Evolutionary conservation across 2,888 invertebrate genomes (phyloP).

Genomic region (Rhorus exstirpatorius): DNA sequence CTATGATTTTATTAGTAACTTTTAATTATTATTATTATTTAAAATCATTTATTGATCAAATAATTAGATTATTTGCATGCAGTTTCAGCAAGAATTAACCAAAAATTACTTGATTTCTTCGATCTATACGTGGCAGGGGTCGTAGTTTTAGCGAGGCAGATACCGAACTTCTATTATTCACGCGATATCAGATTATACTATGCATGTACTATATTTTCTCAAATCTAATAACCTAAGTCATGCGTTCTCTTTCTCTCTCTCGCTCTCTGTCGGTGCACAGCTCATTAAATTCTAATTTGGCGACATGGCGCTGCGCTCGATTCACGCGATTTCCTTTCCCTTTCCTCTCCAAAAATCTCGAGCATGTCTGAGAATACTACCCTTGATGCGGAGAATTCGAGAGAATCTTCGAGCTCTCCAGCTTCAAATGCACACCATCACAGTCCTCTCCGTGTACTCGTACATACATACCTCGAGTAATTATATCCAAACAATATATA

Average conservation of each 20-base stretch:
- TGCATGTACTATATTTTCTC: constrained; percentile 2
- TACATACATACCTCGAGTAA: constrained; percentile 23
- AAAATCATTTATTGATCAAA: too few species aligned
- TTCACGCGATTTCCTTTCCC: constrained; percentile 26
- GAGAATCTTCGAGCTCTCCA: constrained; percentile 41
- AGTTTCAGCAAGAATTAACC: background rate
- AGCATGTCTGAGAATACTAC: constrained; percentile 58
- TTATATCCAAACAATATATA: constrained; percentile 61
- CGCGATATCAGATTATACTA: constrained; percentile 19
- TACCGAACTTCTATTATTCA: constrained; percentile 23
- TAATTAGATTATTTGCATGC: background rate
- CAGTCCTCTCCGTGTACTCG: background rate
- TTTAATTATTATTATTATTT: too few species aligned
- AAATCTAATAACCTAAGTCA: constrained; percentile 56
- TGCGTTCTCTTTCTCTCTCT: constrained; percentile 20
- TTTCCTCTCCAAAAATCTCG: constrained; percentile 42
- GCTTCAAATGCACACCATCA: constrained; percentile 6
- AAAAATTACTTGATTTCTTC: background rate
- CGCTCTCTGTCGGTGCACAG: constrained; percentile 33
- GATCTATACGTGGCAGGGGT: background rate
- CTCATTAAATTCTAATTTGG: constrained; percentile 64
- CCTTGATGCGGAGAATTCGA: constrained; percentile 43
- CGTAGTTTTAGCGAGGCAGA: background rate
- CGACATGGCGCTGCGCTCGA: constrained; percentile 43
- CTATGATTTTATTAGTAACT: too few species aligned